Base-by-base conservation (phyloP, 1,140 invertebrate species). In the Ooceraea biroi region DNA sequence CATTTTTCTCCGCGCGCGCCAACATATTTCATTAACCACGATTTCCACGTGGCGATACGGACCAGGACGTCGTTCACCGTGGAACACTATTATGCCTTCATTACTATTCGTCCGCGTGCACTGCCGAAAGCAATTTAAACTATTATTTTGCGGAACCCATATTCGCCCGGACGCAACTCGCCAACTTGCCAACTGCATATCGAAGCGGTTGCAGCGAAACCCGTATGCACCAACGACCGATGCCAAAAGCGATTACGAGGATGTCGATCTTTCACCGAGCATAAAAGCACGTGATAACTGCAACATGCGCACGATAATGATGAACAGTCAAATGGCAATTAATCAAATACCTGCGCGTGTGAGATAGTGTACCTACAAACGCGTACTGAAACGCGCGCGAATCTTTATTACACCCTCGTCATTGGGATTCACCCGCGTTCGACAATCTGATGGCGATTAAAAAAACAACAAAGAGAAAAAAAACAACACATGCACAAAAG, bases 101-200 rank as follows among this genome's bases (percentile, higher is more conserved):
- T 80, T 80, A 71, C 65, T 80, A 80, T 80, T 71, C 46, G 65
- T 60, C 30, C 19, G 60, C 19, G 19, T 30, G 14, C 61, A 27
- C 61, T 52, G 50, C 76, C 76, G 44, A 80, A 80, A 80, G 76
- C 76, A 80, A 80, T 80, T 80, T 80, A 80, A 80, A 80, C 76
- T 80, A 71, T 80, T 80, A 80, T 80, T 80, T 80, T 71, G 41
- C 65, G 25, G 27, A 58, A 46, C 22, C 36, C 44, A 52, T 41
- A 48, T 10, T 10, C 44, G 7, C 27, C n/a, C 52, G 36, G 48
- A 44, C 48, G 60, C 60, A 68, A 78, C 61, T 68, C 44, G 17
- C 63, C 12, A 80, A 80, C 76, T 80, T 58, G 36, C 50, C 50
- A 66, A 36, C 61, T 50, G 19, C 46, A 30, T 52, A 66, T 68